Conservation (phyloP, 2,888 invertebrate species). For the Hesperia comma region DNA sequence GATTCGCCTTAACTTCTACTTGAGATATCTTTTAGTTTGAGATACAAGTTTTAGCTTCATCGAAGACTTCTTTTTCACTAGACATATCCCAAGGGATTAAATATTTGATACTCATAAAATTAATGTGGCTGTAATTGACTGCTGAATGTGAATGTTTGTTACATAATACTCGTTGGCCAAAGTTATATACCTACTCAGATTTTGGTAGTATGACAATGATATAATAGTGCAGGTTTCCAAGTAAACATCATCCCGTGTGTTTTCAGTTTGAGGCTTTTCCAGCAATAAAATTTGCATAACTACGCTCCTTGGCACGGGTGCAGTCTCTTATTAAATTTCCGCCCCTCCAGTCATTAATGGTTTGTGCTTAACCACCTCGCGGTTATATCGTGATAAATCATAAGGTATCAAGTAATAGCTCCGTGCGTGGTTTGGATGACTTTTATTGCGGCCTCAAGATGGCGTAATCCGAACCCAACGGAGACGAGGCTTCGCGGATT, state of each 20-base stretch:
- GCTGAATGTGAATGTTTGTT: no score
- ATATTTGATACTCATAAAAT: no score
- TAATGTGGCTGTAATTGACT: no score
- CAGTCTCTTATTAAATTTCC: slow-evolving; percentile 82
- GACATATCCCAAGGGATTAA: background rate
- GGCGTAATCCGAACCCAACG: slow-evolving; percentile 59
- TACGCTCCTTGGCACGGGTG: slow-evolving; percentile 75
- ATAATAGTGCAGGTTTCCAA: no score
- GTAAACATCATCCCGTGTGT: slow-evolving; percentile 53
- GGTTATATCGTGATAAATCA: slow-evolving; percentile 77
- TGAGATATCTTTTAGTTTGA: background rate
- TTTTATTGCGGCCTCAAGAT: slow-evolving; percentile 75
- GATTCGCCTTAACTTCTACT: slow-evolving; percentile 39
- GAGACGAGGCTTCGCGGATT: slow-evolving; percentile 56
- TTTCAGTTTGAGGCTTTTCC: slow-evolving; percentile 64
- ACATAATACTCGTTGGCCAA: no score
- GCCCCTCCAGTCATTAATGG: slow-evolving; percentile 82
- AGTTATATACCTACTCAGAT: no score
- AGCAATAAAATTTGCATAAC: slow-evolving; percentile 83
- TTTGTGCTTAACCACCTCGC: slow-evolving; percentile 80
- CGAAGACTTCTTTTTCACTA: slow-evolving; percentile 12
- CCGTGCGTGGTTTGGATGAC: slow-evolving; percentile 56
- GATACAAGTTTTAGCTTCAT: slow-evolving; percentile 21
- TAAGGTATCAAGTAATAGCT: slow-evolving; percentile 66
- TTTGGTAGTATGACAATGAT: no score